Evolutionary conservation across 2,888 invertebrate species (phyloP).

Genomic region (Hybos culiciformis): DNA sequence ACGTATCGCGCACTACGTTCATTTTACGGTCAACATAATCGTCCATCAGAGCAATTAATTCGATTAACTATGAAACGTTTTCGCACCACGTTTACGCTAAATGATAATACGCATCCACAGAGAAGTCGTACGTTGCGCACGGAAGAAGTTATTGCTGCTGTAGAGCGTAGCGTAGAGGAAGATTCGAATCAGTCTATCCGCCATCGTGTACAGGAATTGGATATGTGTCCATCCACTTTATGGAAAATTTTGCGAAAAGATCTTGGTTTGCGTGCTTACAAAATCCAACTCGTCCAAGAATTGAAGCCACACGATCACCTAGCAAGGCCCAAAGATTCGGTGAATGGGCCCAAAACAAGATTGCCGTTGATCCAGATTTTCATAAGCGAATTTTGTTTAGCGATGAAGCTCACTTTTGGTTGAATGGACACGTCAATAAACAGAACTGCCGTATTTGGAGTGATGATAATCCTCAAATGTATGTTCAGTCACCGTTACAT

Average conservation of each 20-base stretch:
- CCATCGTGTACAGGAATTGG: constrained; percentile 1
- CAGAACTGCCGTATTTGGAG: constrained; percentile 6
- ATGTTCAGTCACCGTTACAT: too few relatives aligned
- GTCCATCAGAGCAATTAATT: constrained; percentile 7
- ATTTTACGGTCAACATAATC: constrained; percentile 6
- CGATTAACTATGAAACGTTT: constrained; percentile 8
- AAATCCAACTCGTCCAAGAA: not conserved
- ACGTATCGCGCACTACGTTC: constrained; percentile 2
- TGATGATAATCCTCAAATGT: not conserved
- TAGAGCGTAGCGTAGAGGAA: constrained; percentile 7
- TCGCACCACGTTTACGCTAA: constrained; percentile 8
- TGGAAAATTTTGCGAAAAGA: constrained; percentile 5
- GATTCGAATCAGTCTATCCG: constrained; percentile 6
- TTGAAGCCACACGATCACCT: not conserved
- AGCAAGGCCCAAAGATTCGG: not conserved
- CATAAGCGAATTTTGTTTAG: not conserved
- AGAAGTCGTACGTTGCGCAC: constrained; percentile 10
- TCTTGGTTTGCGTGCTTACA: constrained; percentile 3
- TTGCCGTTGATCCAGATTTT: not conserved
- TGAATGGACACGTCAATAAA: not conserved
- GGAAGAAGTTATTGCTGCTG: constrained; percentile 8
- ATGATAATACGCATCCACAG: constrained; percentile 8
- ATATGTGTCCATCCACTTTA: constrained; percentile 1
- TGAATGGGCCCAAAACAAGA: not conserved
- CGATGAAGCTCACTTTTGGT: not conserved